Evolutionary conservation across 2,888 invertebrate genomes (phyloP), one percentile per base, ranked within the genome.

Genomic region (Schizaphis graminum): DNA sequence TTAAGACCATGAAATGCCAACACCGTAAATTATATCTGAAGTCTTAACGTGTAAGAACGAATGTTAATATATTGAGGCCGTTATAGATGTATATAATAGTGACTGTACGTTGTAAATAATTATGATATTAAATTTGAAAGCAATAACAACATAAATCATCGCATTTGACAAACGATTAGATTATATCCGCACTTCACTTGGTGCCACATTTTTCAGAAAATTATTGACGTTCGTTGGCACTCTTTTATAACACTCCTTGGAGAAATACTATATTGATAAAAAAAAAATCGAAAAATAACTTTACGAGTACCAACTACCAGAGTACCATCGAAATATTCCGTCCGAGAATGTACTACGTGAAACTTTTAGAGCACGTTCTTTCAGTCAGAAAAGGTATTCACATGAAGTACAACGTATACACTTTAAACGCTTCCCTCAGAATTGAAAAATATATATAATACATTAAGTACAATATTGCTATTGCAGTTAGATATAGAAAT

Each of bases 141-240:
- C 35, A 56, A 56, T 35, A 53, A 77, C 35, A 77, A 77, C 77
- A 88, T 88, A 56, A 88, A 88, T 53, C 53, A 24, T 88, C 53
- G 4, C 26, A 88, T 56, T 88, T 13, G 47, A 8, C 11, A 53
- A 53, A 21, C 26, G 35, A 53, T n/a, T 49, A 28, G 44, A 89
- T 89, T 41, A 35, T 24, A 89, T 35, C 49, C 10, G 1, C 77
- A 7, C 35, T 35, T 77, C 35, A 21, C 77, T 21, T 35, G 8
- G 21, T 2, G 21, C 35, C 21, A 77, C 35, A 77, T 35, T 77
- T 77, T 77, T 24, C 35, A 8, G 35, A 77, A 77, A 77, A 77
- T 77, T 77, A 21, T 77, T 21, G 11, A 21, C 21, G 21, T 77
- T 77, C 77, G 77, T 77, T 77, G 77, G 35, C 35, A 77, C 21